phyloP scores from a whole-genome alignment of 2,113 vertebrate species.

The Brienomyrus brachyistius region DNA sequence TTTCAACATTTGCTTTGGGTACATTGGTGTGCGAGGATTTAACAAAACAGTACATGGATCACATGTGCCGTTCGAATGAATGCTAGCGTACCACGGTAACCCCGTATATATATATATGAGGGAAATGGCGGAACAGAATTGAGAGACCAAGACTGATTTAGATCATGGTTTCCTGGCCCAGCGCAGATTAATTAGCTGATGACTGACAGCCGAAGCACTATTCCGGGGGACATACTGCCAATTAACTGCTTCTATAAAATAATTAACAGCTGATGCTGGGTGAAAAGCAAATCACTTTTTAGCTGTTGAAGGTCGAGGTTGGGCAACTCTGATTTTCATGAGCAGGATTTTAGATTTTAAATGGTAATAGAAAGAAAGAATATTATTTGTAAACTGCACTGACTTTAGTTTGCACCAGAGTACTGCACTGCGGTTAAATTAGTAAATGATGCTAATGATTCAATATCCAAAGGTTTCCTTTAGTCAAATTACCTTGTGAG shows the following conservation, averaged over 20 bases:
- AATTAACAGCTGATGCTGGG: background rate
- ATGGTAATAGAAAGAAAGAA: background rate
- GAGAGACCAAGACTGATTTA: background rate
- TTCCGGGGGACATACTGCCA: background rate
- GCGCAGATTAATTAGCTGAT: background rate
- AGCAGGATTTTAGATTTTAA: background rate
- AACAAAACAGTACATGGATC: background rate
- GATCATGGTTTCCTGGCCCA: background rate
- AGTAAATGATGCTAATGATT: background rate
- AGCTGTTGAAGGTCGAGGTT: background rate
- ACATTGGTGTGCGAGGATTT: background rate
- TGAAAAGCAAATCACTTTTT: background rate
- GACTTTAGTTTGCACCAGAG: background rate
- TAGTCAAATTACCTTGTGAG: background rate
- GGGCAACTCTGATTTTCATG: background rate
- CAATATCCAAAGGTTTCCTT: background rate
- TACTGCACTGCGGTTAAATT: background rate
- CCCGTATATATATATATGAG: background rate
- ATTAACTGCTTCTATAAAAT: constrained; percentile 5
- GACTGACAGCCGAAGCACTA: background rate
- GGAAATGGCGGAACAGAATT: background rate
- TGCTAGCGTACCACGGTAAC: background rate
- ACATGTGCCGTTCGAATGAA: background rate
- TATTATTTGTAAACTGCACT: background rate
- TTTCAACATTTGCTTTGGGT: background rate